These are phyloP conservation scores for Sandelia bainsii DNA, from an alignment of 2,797 vertebrate species.

Conservation along the genomic window DNA sequence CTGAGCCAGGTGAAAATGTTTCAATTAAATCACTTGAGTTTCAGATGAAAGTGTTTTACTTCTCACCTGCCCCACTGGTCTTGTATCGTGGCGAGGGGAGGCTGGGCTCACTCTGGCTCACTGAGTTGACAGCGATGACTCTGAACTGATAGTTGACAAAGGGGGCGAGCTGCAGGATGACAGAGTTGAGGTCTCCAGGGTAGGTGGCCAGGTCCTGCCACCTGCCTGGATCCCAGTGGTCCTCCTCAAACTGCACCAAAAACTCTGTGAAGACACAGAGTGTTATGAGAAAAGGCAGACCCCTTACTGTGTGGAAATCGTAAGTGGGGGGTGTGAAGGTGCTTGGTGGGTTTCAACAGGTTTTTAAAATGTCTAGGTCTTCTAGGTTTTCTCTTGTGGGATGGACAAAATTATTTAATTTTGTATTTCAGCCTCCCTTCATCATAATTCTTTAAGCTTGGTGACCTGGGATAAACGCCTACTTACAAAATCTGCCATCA, in stretches of 20 bases:
- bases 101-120: constrained; percentile 93
- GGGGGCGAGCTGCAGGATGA: constrained; percentile 89
- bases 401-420: too few species aligned
- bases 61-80: constrained; percentile 92
- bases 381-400: too few species aligned
- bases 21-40: neutral
- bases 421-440: too few species aligned
- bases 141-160: constrained; percentile 97
- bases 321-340: neutral
- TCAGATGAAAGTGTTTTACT: neutral
- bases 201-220: constrained; percentile 93
- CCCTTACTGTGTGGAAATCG: neutral
- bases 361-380: neutral
- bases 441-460: too few species aligned
- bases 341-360: neutral
- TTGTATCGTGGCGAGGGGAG: constrained; percentile 90
- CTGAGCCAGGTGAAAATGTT: neutral
- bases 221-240: constrained; percentile 87
- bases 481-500: too few species aligned
- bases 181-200: constrained; percentile 90
- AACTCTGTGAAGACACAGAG: constrained; percentile 84
- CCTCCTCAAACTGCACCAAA: constrained; percentile 94
- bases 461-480: too few species aligned
- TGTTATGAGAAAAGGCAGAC: neutral
- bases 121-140: constrained; percentile 94